Base-by-base conservation (phyloP, 2,797 vertebrate species). In the Peromyscus nudipes region DNA sequence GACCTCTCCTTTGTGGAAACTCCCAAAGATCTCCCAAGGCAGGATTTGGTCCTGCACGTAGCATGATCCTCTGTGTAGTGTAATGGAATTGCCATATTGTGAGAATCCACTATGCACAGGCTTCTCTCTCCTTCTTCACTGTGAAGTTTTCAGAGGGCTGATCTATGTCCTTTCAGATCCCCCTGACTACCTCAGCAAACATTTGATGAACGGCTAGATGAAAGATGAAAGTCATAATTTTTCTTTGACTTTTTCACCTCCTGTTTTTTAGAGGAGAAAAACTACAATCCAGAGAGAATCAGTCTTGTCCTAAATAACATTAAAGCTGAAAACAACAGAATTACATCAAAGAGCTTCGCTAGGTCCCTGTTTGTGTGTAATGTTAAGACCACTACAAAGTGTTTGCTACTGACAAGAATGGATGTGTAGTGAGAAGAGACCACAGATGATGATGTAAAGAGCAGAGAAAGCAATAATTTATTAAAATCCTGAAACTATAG, bases 231-330 rank as follows among this genome's bases (percentile, higher is more conserved):
- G n/a, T 23, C 1, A 43, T 13, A 62, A 40, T 62, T 29, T 92
- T 81, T 86, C 43, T 77, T 27, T 87, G 57, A 40, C 12, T 29
- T 81, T 97, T 55, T 95, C 40, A 21, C 3, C 64, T 10, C 80
- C 31, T 92, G 43, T 80, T 84, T 67, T 52, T 12, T 84, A 92
- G 95, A 67, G 65, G 6, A 89, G 19, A 90, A 64, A 96, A 93
- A 57, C n/a, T 52, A 52, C 0, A 82, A 17, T 57, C 46, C 64
- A 93, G 69, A 93, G 65, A 94, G 60, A 92, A 8, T 73, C 10
- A 55, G 17, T 87, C 46, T 89, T 94, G 43, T 49, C 52, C 43
- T 91, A 60, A 43, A 86, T 37, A 55, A 81, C 4, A 81, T 64
- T 65, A 94, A 89, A 79, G 29, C 37, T 69, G 19, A 92, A 76